A percentile compares a stretch with the other conserved stretches of the same genome.
phyloP scores from a whole-genome alignment of 2,113 vertebrate species.

The Apteryx mantelli region DNA sequence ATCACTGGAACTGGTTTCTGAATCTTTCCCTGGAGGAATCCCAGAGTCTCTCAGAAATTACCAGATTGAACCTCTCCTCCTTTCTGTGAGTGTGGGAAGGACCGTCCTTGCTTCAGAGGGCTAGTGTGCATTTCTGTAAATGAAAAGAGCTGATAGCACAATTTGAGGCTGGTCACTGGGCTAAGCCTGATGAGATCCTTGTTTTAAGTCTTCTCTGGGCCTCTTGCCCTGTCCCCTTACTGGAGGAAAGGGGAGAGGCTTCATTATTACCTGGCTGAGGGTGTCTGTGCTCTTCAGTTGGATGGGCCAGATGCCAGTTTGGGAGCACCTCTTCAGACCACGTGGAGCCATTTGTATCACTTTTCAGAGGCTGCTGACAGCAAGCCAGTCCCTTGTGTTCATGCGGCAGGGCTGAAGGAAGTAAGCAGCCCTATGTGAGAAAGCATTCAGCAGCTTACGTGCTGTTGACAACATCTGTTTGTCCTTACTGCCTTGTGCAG shows the following conservation, averaged over 20 bases:
- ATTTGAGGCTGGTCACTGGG: not conserved
- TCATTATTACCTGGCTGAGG: not conserved
- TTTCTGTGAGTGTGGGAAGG: not conserved
- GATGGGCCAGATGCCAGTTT: rapidly evolving
- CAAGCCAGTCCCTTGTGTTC: not conserved
- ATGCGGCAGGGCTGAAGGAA: not conserved
- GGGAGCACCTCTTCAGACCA: not conserved
- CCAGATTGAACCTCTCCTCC: not conserved
- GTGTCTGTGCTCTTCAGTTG: not conserved
- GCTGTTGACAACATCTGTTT: not conserved
- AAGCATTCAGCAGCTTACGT: not conserved
- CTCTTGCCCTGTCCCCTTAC: not conserved
- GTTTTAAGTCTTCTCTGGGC: not conserved
- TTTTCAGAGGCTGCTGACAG: not conserved
- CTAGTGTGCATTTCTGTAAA: not conserved
- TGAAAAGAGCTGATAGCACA: not conserved
- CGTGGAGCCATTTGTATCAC: not conserved
- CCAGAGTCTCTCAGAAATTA: rapidly evolving
- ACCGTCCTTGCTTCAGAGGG: not conserved
- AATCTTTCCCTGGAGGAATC: not conserved
- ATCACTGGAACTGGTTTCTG: not conserved
- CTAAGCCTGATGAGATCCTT: not conserved
- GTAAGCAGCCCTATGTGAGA: not conserved
- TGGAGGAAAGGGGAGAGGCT: not conserved
- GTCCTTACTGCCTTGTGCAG: not conserved